These are phyloP conservation scores for Idaea straminata DNA, from an alignment of 2,888 invertebrate species.

Conservation along the genomic window DNA sequence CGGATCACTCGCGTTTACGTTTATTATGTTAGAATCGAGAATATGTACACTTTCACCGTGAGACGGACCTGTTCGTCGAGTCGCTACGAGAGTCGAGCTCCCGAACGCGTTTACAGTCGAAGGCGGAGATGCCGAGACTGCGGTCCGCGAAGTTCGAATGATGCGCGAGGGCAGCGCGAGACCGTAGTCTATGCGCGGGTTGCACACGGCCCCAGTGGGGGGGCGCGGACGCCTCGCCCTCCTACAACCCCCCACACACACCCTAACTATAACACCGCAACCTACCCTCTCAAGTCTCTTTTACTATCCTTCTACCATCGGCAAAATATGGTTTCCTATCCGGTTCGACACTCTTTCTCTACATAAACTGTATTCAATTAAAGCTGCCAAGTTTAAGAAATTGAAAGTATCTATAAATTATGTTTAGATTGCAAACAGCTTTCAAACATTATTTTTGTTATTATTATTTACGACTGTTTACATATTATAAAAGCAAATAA, in stretches of 20 bases:
- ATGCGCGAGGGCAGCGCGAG: slow-evolving; percentile 70
- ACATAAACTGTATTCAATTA: slow-evolving; percentile 23
- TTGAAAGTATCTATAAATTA: slow-evolving; percentile 24
- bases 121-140: slow-evolving; percentile 75
- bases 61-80: slow-evolving; percentile 78
- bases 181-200: slow-evolving; percentile 75
- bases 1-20: slow-evolving; percentile 63
- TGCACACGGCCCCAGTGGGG: slow-evolving; percentile 80
- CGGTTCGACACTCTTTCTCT: slow-evolving; percentile 10
- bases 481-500: background rate
- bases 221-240: slow-evolving; percentile 49
- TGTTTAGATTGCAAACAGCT: slow-evolving; percentile 3
- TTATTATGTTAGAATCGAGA: slow-evolving; percentile 41
- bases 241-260: slow-evolving; percentile 43
- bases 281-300: slow-evolving; percentile 14
- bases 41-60: slow-evolving; percentile 67
- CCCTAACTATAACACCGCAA: slow-evolving; percentile 31
- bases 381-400: slow-evolving; percentile 29
- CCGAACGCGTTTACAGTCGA: slow-evolving; percentile 75
- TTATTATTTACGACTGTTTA: background rate
- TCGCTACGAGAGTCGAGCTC: slow-evolving; percentile 77
- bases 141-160: slow-evolving; percentile 79
- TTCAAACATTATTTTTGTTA: slow-evolving; percentile 7
- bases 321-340: slow-evolving; percentile 5
- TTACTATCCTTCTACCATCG: slow-evolving; percentile 14